Evolutionary conservation across 2,797 vertebrate species (phyloP).

Genomic region (Glyptemys insculpta): DNA sequence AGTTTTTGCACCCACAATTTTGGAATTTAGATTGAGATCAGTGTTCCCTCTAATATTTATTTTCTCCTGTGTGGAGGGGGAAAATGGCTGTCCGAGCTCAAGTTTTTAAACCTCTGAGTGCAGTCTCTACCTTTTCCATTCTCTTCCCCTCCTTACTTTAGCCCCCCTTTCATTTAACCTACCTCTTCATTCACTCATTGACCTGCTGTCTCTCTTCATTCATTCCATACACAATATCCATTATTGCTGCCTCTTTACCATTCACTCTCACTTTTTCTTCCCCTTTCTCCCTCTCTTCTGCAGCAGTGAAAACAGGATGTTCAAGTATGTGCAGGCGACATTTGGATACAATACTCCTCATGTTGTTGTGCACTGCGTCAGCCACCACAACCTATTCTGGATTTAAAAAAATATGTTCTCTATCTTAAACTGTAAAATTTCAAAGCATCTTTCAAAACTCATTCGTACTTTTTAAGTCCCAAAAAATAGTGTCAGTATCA

Average conservation of each 20-base stretch:
- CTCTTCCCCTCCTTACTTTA: neutral
- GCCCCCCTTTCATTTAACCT: neutral
- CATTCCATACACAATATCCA: neutral
- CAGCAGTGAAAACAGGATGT: too few relatives aligned
- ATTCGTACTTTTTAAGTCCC: neutral
- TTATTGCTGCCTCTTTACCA: neutral
- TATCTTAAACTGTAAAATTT: neutral
- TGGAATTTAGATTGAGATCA: neutral
- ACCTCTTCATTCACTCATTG: neutral
- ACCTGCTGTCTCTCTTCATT: neutral
- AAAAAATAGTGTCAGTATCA: neutral
- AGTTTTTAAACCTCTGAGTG: neutral
- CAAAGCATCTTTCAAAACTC: neutral
- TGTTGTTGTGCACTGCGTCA: neutral
- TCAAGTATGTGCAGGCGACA: neutral
- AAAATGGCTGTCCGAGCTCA: neutral
- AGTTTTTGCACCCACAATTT: neutral
- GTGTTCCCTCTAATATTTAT: neutral
- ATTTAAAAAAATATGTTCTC: neutral
- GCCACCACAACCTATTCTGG: neutral
- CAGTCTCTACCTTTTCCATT: neutral
- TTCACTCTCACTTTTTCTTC: neutral
- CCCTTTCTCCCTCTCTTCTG: neutral
- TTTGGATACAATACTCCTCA: neutral
- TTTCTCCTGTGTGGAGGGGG: neutral